Evolutionary conservation across 37 sponge, comb jelly and placozoan genomes (phyloP), one percentile per base, ranked within the genome.

Genomic region (Tethya wilhelma): DNA sequence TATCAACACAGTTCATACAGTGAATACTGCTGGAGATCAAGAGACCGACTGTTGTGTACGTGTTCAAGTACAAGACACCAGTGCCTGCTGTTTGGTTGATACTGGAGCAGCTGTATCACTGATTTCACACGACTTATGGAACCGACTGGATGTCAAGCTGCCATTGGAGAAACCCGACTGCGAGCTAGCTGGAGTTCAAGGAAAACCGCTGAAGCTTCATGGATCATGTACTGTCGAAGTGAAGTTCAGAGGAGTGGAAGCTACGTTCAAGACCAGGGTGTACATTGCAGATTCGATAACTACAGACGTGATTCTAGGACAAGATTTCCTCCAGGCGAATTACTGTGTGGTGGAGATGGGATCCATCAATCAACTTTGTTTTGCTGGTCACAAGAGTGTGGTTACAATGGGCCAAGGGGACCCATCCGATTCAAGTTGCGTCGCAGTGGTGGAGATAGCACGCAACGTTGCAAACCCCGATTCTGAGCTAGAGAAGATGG

Each of bases 71-170:
- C 46, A 79, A 22, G 80, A 45, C 14, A 23, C 26, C 40, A 23
- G 29, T 4, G 80, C 30, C 14, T 23, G 38, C 31, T 68, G 56
- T 79, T 56, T 68, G 34, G 69, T 79, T 56, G 80, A 79, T 36
- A 79, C 80, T 32, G 80, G 70, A 33, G 80, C 80, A n/a, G 49
- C 57, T 20, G 68, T 68, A 23, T 44, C 80, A 12, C 38, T 79
- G 23, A 38, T 79, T 31, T 49, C 53, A 9, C 9, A 49, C 14
- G 14, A 49, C 14, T 14, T 49, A 14, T 49, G 53, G 53, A 14
- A 49, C 14, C 9, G 53, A 49, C 53, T 49, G 53, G 53, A 49
- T 9, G 14, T 19, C 9, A 9, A 14, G 14, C 53, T 14, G 14
- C 9, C 53, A 9, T 14, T 49, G 53, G 53, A 14, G 53, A 49